Percentiles rank a stretch among this genome's conserved stretches.
phyloP scores from a whole-genome alignment of 2,113 vertebrate species.

The Furnarius figulus region DNA sequence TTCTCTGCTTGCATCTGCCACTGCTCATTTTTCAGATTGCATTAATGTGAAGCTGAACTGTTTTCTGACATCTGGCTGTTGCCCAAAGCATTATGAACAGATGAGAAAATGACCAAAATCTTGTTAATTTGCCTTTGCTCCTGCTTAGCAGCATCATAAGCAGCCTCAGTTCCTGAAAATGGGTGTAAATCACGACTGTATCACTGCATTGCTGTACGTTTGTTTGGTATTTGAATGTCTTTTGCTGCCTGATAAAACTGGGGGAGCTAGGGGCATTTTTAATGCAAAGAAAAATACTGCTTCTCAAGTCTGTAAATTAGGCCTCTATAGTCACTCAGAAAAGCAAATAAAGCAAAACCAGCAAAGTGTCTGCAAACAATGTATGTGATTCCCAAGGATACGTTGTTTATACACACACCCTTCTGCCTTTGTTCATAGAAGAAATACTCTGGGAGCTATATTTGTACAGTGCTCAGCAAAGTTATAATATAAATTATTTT shows the following conservation, averaged over 20 bases:
- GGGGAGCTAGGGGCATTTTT: fast-evolving
- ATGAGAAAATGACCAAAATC: background rate
- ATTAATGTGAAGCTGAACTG: background rate
- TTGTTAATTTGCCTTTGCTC: constrained; percentile 1
- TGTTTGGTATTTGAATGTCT: background rate
- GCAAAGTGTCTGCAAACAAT: fast-evolving
- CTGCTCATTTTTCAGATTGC: background rate
- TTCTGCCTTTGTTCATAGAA: background rate
- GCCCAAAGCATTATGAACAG: background rate
- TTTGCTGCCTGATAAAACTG: background rate
- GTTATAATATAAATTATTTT: background rate
- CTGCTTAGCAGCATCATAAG: background rate
- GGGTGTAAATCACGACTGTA: background rate
- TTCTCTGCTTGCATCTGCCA: background rate
- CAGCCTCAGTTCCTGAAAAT: background rate
- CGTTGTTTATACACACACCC: background rate
- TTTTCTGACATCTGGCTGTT: constrained; percentile 4
- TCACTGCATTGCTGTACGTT: background rate
- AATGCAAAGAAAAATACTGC: background rate
- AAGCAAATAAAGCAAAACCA: background rate
- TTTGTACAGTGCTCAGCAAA: background rate
- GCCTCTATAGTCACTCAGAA: background rate
- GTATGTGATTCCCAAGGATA: background rate
- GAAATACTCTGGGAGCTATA: background rate
- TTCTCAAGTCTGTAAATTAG: background rate